Percentiles rank a stretch among this genome's conserved stretches.
These are phyloP conservation scores for Drosophila melanocephala DNA, from an alignment of 2,888 invertebrate species.

Conservation along the genomic window DNA sequence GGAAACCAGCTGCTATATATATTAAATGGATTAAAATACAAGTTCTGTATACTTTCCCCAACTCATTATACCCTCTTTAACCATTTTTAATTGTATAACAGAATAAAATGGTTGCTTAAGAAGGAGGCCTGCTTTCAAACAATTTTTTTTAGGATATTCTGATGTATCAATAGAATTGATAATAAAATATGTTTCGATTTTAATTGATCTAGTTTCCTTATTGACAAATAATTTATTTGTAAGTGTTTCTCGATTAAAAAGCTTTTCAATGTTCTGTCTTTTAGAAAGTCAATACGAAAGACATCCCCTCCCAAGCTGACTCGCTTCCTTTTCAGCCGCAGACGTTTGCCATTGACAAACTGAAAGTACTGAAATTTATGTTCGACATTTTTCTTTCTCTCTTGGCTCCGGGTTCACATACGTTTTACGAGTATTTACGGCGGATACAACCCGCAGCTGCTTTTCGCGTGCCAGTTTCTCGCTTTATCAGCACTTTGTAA, in stretches of 20 bases:
- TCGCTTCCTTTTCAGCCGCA: slow-evolving; percentile 22
- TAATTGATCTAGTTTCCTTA: background rate
- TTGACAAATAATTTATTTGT: background rate
- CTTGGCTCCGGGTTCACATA: slow-evolving; percentile 38
- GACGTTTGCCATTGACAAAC: slow-evolving; percentile 49
- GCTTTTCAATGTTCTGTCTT: background rate
- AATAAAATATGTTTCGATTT: background rate
- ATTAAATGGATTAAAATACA: background rate
- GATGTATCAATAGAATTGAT: background rate
- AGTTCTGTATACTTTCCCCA: background rate
- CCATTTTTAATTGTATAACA: background rate
- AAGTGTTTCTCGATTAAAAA: background rate
- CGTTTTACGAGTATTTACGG: slow-evolving; percentile 68
- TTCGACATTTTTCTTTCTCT: slow-evolving; percentile 37
- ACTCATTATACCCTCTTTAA: background rate
- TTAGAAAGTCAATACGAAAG: slow-evolving; percentile 7
- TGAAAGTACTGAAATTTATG: slow-evolving; percentile 56
- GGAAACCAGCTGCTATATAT: background rate
- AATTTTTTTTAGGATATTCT: background rate
- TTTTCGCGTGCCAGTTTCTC: slow-evolving; percentile 65
- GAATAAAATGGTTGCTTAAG: too few species aligned
- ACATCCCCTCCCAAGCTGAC: background rate
- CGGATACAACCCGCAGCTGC: slow-evolving; percentile 64
- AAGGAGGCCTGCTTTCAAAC: too few species aligned
- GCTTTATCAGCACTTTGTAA: slow-evolving; percentile 74